Percentiles rank a stretch among this genome's conserved stretches.
Conservation (phyloP, 2,888 invertebrate species). For the Caenorhabditis sp. region DNA sequence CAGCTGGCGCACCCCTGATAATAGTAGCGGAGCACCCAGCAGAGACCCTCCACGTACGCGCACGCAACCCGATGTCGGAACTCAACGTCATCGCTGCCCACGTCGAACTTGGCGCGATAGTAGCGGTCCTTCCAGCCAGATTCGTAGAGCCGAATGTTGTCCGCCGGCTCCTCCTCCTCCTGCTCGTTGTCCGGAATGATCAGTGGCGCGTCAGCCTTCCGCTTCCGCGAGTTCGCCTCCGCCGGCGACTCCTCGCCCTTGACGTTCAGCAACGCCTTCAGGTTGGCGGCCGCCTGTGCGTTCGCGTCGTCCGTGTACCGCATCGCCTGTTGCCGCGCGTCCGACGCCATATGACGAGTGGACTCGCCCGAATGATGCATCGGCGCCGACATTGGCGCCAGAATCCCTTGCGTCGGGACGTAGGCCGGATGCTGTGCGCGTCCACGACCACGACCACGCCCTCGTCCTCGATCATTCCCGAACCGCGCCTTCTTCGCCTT, state of each 20-base stretch:
- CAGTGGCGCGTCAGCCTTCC: conserved; percentile 57
- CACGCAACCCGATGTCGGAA: conserved; percentile 88
- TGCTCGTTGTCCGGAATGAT: conserved; percentile 57
- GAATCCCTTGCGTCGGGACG: conserved; percentile 55
- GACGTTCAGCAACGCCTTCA: conserved; percentile 82
- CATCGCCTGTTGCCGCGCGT: conserved; percentile 63
- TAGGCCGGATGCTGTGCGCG: conserved; percentile 58
- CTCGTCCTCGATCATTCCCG: conserved; percentile 38
- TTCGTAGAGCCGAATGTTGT: conserved; percentile 84
- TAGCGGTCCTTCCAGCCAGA: conserved; percentile 98
- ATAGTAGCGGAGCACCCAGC: conserved; percentile 98
- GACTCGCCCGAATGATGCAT: conserved; percentile 56
- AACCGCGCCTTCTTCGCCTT: conserved; percentile 81
- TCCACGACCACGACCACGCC: conserved; percentile 26
- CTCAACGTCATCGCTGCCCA: conserved; percentile 81
- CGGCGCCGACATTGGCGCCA: conserved; percentile 60
- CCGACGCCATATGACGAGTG: conserved; percentile 65
- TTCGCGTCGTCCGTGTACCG: conserved; percentile 55
- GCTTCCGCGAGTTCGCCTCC: conserved; percentile 50
- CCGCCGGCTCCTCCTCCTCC: conserved; percentile 70
- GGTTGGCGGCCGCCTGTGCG: conserved; percentile 79
- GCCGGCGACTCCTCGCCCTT: conserved; percentile 53
- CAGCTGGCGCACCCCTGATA: conserved; percentile 99
- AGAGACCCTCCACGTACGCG: conserved; percentile 94
- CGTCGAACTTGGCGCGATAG: conserved; percentile 80